These are phyloP conservation scores for Seriola aureovittata DNA, from an alignment of 2,113 vertebrate genomes.

Conservation along the genomic window DNA sequence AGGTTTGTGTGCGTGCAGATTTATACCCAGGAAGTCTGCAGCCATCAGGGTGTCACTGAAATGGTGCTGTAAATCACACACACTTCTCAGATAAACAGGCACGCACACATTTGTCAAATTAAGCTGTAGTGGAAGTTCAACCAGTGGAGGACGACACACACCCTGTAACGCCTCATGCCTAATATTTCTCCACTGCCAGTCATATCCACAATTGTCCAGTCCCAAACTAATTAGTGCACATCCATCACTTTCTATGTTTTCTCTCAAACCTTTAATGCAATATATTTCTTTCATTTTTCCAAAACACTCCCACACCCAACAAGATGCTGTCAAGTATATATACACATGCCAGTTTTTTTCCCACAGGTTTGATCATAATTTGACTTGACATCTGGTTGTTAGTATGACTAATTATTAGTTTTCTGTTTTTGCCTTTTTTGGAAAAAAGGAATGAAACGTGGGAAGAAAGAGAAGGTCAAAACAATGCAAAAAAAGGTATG, in stretches of 20 bases:
- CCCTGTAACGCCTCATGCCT: neutral
- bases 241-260: too few relatives aligned
- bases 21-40: slow-evolving; percentile 37
- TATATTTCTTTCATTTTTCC: too few relatives aligned
- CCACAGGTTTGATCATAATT: too few relatives aligned
- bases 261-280: too few relatives aligned
- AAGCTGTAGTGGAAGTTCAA: slow-evolving; percentile 14
- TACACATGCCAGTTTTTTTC: too few relatives aligned
- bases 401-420: neutral
- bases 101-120: slow-evolving; percentile 13
- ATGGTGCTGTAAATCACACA: slow-evolving; percentile 35
- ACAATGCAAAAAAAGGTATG: neutral
- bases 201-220: too few relatives aligned
- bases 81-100: slow-evolving; percentile 26
- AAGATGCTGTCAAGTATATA: too few relatives aligned
- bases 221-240: too few relatives aligned
- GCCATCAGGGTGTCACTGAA: slow-evolving; percentile 20
- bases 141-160: neutral
- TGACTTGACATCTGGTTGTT: too few relatives aligned
- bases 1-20: slow-evolving; percentile 21
- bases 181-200: neutral
- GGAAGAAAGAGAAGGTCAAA: neutral
- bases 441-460: neutral
- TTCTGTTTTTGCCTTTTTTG: neutral
- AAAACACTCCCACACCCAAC: too few relatives aligned